Base-by-base conservation (phyloP, 2,113 vertebrate genomes). In the Odocoileus virginianus region DNA sequence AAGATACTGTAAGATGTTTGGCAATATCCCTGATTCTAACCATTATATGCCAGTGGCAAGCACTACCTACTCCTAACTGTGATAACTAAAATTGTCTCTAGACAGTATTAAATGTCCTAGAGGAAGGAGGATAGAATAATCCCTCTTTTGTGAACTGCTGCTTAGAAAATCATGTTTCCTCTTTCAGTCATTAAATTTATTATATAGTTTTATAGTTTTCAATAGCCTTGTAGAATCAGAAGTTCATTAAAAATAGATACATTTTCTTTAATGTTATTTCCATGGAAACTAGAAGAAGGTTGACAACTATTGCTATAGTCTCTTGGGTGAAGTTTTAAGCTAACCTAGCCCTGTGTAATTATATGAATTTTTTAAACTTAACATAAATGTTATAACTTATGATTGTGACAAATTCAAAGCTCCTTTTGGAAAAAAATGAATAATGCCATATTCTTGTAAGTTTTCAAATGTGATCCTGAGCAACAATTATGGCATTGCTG, bases 241-340 rank as follows among this genome's bases (percentile, higher is more conserved):
- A 86, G 97, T 67, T 23, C 82, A 43, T 52, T 94, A 97, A 93
- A 94, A 98, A 95, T 91, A 82, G 91, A 97, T 97, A 94, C 95
- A 95, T 96, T 98, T 79, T 94, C 89, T 87, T 97, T 97, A 97
- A 71, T 98, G 97, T 97, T 94, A 97, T 98, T 99, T 98, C 98
- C 98, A 98, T 98, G 98, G 98, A 98, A 99, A 98, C 98, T 94
- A 97, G 93, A 95, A 91, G 96, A 97, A 97, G 98, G 92, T 98
- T 92, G 97, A 96, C 87, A 95, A 92, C 87, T 97, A 97, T 97
- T 92, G 95, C 82, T 95, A 87, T 98, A 97, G 52, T 52, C 54
- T 99, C 97, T 55, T 1, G 47, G 88, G 36, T 90, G 93, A 76
- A 97, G 79, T 96, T 94, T 58, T 97, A 87, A 97, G 96, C 88